phyloP scores from a whole-genome alignment of 2,888 invertebrate genomes.

The Scaptomyza tumidula region DNA sequence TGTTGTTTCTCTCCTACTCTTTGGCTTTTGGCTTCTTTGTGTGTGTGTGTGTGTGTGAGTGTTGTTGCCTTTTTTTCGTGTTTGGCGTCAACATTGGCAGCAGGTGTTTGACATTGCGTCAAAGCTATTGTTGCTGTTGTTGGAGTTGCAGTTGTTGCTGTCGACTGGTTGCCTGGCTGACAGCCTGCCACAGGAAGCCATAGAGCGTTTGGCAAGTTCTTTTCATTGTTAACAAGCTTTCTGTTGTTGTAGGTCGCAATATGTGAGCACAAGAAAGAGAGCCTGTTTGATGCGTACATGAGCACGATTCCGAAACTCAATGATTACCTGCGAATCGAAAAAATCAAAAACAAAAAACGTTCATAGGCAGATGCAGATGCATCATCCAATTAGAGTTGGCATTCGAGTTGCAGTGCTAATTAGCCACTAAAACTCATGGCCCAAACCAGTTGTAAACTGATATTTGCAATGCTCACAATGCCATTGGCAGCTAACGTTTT shows the following conservation, averaged over 20 bases:
- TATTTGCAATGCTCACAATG: conserved; percentile 4
- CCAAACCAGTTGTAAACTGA: conserved; percentile 18
- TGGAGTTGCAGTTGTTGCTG: conserved; percentile 34
- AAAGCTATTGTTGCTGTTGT: conserved; percentile 60
- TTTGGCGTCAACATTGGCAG: conserved; percentile 80
- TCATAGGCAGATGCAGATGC: conserved; percentile 37
- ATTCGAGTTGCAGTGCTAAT: conserved; percentile 34
- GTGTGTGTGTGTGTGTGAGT: conserved; percentile 24
- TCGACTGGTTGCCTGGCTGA: conserved; percentile 62
- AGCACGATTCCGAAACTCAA: conserved; percentile 13
- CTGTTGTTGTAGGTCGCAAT: conserved; percentile 75
- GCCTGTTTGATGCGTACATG: conserved; percentile 13
- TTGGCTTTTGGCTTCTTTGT: conserved; percentile 61
- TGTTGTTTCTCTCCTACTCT: conserved; percentile 69
- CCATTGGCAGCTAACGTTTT: not conserved
- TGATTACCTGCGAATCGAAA: conserved; percentile 8
- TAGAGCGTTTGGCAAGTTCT: conserved; percentile 77
- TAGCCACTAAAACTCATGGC: conserved; percentile 25
- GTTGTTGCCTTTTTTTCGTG: conserved; percentile 69
- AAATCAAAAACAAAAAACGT: conserved; percentile 9
- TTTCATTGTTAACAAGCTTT: conserved; percentile 77
- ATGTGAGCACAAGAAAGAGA: conserved; percentile 45
- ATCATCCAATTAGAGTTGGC: conserved; percentile 59
- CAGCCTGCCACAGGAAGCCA: conserved; percentile 79
- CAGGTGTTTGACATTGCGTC: conserved; percentile 79